Percentiles rank a stretch among this genome's conserved stretches.
Conservation (phyloP, 2,888 invertebrate species). For the Brachypalpus laphriformis region DNA sequence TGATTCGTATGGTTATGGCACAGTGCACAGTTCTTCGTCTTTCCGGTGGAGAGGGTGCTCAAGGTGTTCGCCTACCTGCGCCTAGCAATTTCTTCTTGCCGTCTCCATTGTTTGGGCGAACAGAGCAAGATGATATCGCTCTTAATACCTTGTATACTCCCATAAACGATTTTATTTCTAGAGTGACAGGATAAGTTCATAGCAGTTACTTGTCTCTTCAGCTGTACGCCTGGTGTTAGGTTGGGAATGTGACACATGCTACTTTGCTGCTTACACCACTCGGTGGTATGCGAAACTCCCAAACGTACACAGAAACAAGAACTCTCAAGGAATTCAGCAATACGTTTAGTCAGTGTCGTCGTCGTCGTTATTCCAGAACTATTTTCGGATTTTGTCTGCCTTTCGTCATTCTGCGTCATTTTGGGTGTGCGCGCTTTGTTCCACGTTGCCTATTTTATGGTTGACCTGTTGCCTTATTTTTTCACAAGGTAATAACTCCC, state of each 20-base stretch:
- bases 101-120: not conserved
- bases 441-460: slow-evolving; percentile 40
- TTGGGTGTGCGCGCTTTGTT: slow-evolving; percentile 41
- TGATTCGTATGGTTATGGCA: slow-evolving; percentile 28
- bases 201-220: not conserved
- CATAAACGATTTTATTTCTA: not conserved
- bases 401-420: slow-evolving; percentile 39
- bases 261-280: not conserved
- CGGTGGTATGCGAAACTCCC: not conserved
- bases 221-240: slow-evolving; percentile 35
- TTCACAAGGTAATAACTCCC: slow-evolving; percentile 3
- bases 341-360: slow-evolving; percentile 42
- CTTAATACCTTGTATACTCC: not conserved
- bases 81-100: not conserved
- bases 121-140: not conserved
- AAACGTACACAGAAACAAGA: not conserved
- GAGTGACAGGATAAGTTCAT: not conserved
- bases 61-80: slow-evolving; percentile 9
- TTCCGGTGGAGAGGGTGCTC: not conserved
- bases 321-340: slow-evolving; percentile 4
- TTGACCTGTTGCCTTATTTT: slow-evolving; percentile 55
- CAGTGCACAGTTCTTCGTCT: slow-evolving; percentile 48
- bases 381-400: slow-evolving; percentile 38
- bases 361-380: slow-evolving; percentile 42
- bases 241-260: slow-evolving; percentile 33